These are phyloP conservation scores for Siniperca chuatsi DNA, from an alignment of 2,113 vertebrate genomes.

Conservation along the genomic window DNA sequence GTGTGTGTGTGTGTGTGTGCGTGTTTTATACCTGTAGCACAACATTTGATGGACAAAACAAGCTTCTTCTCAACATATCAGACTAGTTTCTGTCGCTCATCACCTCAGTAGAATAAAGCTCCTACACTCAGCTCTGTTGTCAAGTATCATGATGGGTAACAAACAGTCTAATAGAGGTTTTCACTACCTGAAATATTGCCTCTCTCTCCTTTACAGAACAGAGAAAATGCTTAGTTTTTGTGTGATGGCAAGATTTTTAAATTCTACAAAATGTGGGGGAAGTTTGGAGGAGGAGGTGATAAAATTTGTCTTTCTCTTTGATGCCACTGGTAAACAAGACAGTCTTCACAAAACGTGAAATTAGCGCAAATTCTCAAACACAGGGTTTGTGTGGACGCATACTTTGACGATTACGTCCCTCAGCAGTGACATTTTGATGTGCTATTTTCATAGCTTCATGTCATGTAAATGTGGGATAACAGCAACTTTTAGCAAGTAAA, in stretches of 20 bases:
- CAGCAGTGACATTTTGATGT: not conserved
- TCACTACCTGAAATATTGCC: not conserved
- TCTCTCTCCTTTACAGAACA: not conserved
- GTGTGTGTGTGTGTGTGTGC: not conserved
- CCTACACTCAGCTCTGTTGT: not conserved
- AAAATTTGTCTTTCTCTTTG: not conserved
- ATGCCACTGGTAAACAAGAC: not conserved
- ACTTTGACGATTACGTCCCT: not conserved
- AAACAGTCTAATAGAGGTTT: not conserved
- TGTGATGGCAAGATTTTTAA: not conserved
- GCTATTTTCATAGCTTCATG: not conserved
- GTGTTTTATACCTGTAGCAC: conserved; percentile 67
- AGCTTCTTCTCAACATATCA: conserved; percentile 47
- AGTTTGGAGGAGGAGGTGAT: not conserved
- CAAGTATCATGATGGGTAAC: not conserved
- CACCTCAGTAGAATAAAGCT: conserved; percentile 3
- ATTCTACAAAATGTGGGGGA: not conserved
- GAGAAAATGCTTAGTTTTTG: not conserved
- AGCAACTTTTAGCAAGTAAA: not conserved
- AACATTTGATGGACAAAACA: conserved; percentile 48
- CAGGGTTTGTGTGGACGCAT: not conserved
- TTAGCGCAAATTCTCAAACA: not conserved
- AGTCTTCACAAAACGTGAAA: not conserved
- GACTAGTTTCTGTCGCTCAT: conserved; percentile 23
- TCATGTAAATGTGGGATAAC: not conserved